phyloP scores from a whole-genome alignment of 2,113 vertebrate genomes.

The Neodon shergylaensis region DNA sequence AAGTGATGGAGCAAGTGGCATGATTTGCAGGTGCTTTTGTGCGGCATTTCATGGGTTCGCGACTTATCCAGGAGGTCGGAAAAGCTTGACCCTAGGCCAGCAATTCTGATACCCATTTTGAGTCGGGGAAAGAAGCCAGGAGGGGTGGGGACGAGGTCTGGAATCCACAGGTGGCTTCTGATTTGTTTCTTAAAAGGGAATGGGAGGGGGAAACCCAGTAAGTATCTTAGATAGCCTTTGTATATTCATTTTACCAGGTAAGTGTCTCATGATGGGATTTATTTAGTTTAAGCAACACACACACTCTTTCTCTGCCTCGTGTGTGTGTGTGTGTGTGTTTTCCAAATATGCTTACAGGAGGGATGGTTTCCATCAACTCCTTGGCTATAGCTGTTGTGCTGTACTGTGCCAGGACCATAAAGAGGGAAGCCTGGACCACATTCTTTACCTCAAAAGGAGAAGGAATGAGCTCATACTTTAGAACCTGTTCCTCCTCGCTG shows the following conservation, averaged over 20 bases:
- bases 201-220: slow-evolving; percentile 29
- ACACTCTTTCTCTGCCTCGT: no score
- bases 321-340: background rate
- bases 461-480: background rate
- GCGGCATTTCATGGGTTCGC: background rate
- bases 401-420: fast-evolving
- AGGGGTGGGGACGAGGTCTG: background rate
- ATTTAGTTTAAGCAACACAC: background rate
- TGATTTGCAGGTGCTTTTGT: slow-evolving; percentile 57
- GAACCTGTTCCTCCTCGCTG: background rate
- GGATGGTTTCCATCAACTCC: background rate
- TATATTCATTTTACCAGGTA: slow-evolving; percentile 23
- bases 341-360: background rate
- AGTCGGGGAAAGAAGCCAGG: slow-evolving; percentile 42
- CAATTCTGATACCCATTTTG: slow-evolving; percentile 8
- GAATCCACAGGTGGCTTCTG: slow-evolving; percentile 44
- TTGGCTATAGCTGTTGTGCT: background rate
- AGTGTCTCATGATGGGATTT: background rate
- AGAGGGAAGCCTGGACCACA: fast-evolving
- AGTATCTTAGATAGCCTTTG: background rate
- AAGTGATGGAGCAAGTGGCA: slow-evolving; percentile 59
- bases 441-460: background rate
- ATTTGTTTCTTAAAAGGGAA: slow-evolving; percentile 57
- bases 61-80: slow-evolving; percentile 17
- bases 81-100: slow-evolving; percentile 17